Base-by-base conservation (phyloP, 2,888 invertebrate genomes). In the Nycteola revayana region DNA sequence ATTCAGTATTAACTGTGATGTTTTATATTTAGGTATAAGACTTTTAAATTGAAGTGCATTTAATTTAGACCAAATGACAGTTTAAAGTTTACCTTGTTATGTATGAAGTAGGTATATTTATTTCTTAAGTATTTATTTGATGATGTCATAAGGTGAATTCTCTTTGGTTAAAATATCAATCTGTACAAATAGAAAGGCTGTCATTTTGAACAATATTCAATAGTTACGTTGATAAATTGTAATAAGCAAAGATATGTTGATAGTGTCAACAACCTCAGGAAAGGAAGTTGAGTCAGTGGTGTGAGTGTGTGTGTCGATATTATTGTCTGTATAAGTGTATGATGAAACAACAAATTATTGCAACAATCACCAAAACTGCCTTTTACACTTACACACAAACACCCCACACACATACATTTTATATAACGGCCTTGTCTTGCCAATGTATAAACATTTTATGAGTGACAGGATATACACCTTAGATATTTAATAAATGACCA, bases 1-100 rank as follows among this genome's bases (percentile, higher is more conserved):
- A 72, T 80, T 84, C 83, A 83, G 82, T 84, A 85, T 83, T 83
- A 82, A 77, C 87, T 87, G 87, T 87, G 86, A 87, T 87, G 77
- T 78, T 76, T 73, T 76, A 67, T 75, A 71, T 74, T 74, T 82
- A 82, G 77, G 52, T 65, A 46, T 80, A 74, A 72, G 73, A 64
- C 63, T 69, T 65, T 71, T 68, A 71, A 75, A 75, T 76, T 76
- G 61, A 66, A 70, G 67, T 84, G 87, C 87, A 87, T 87, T 87
- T 87, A 86, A 69, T 74, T 78, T 72, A 73, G 64, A 82, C 85
- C 85, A 86, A 81, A 86, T 72, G 69, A 67, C 67, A 54, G 51
- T 59, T 75, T 68, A 37, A 50, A 47, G 45, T 53, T 54, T 44
- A 40, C 49, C 52, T 47, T 49, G 36, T 60, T 47, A 42, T 54